Conservation (phyloP, 2,888 invertebrate species). For the Habrosyne pyritoides region DNA sequence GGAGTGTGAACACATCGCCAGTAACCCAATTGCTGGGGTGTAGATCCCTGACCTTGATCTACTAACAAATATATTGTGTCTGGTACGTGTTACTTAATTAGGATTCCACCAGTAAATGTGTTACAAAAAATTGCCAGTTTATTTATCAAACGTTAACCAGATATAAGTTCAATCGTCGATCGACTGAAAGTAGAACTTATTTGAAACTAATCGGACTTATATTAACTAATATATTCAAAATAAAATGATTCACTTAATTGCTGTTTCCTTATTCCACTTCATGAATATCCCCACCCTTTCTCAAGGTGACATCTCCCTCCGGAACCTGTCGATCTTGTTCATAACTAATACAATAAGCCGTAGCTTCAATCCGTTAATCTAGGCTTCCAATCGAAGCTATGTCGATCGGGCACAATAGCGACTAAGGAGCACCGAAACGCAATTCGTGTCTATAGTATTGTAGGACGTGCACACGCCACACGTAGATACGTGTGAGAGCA, state of each 20-base stretch:
- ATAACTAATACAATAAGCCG: neutral
- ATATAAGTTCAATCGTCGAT: neutral
- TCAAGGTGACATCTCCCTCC: neutral
- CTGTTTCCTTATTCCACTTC: neutral
- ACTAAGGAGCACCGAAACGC: no score
- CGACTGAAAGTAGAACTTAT: neutral
- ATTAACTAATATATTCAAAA: neutral
- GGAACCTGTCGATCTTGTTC: neutral
- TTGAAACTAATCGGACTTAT: no score
- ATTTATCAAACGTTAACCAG: neutral
- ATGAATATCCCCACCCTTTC: neutral
- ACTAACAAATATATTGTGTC: conserved; percentile 25
- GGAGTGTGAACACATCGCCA: conserved; percentile 24
- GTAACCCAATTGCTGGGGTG: conserved; percentile 32
- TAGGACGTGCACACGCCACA: neutral
- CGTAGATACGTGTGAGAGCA: neutral
- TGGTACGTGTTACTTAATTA: conserved; percentile 20
- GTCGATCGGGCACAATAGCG: neutral
- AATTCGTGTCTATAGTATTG: neutral
- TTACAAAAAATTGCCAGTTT: conserved; percentile 10
- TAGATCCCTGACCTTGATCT: conserved; percentile 35
- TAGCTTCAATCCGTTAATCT: neutral
- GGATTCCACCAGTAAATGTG: conserved; percentile 22
- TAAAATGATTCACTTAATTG: no score
- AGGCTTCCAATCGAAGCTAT: neutral